Evolutionary conservation across 2,797 vertebrate genomes (phyloP).

Genomic region (Eupleurogrammus muticus): DNA sequence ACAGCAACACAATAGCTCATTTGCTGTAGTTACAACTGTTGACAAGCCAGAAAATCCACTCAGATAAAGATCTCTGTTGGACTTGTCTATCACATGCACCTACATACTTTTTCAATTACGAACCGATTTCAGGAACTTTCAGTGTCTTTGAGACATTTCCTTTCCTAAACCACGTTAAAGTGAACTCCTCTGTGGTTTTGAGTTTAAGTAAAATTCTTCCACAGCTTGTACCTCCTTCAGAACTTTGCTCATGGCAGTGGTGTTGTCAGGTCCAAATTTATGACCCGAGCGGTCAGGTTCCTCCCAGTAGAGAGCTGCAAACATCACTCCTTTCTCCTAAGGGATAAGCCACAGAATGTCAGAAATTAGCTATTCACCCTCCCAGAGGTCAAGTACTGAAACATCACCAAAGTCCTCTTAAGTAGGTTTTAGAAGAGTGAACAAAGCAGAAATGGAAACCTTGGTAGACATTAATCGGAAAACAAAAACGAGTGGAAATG

Average conservation of each 20-base stretch:
- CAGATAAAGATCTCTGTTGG: no score
- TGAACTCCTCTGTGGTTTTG: not conserved
- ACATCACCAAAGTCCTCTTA: not conserved
- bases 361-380: not conserved
- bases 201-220: not conserved
- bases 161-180: not conserved
- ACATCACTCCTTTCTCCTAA: slow-evolving; percentile 76
- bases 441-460: not conserved
- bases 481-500: not conserved
- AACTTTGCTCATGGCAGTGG: slow-evolving; percentile 81
- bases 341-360: not conserved
- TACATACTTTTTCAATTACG: no score
- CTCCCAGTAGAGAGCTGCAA: slow-evolving; percentile 94
- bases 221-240: slow-evolving; percentile 78
- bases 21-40: no score
- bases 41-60: no score
- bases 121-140: not conserved
- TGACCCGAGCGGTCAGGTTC: slow-evolving; percentile 93
- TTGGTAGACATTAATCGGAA: not conserved
- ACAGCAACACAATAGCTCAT: no score
- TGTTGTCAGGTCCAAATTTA: slow-evolving; percentile 88
- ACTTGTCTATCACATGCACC: no score
- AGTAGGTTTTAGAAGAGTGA: not conserved
- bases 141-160: not conserved
- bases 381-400: not conserved